phyloP scores from a whole-genome alignment of 2,888 invertebrate genomes.

The Mesorhabditis belari region DNA sequence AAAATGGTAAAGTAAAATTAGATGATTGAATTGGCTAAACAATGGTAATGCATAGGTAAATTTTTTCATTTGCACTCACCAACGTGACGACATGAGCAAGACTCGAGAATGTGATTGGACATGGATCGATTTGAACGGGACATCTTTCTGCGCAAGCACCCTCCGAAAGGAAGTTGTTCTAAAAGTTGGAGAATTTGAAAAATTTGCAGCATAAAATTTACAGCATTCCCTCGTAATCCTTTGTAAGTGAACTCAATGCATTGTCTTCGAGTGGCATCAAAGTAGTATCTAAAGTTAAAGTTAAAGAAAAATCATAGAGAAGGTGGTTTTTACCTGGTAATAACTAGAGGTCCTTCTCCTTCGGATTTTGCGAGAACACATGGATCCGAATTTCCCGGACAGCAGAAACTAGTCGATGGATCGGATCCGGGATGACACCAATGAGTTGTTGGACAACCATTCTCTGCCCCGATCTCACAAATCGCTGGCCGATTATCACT shows the following conservation, averaged over 20 bases:
- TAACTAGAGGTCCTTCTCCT: conserved; percentile 33
- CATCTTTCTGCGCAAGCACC: conserved; percentile 35
- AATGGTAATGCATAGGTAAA: neutral
- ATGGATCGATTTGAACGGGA: conserved; percentile 41
- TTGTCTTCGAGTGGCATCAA: conserved; percentile 31
- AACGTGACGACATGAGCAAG: conserved; percentile 13
- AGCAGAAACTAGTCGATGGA: conserved; percentile 37
- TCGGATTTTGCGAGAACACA: conserved; percentile 26
- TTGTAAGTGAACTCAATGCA: conserved; percentile 41
- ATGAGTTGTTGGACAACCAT: conserved; percentile 37
- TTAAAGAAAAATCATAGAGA: neutral
- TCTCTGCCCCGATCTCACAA: conserved; percentile 9
- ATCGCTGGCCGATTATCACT: conserved; percentile 7
- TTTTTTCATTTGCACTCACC: neutral
- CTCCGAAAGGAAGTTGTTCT: conserved; percentile 44
- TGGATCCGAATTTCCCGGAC: conserved; percentile 39
- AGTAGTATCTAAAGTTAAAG: conserved; percentile 28
- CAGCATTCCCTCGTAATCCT: conserved; percentile 45
- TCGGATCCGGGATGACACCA: conserved; percentile 42
- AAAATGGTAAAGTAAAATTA: neutral
- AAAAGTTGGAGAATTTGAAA: conserved; percentile 4
- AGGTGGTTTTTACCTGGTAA: conserved; percentile 4
- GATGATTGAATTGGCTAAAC: neutral
- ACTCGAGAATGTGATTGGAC: conserved; percentile 31
- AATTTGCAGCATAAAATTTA: conserved; percentile 8